Conservation (phyloP, 2,888 invertebrate genomes). For the Aphodius sticticus region DNA sequence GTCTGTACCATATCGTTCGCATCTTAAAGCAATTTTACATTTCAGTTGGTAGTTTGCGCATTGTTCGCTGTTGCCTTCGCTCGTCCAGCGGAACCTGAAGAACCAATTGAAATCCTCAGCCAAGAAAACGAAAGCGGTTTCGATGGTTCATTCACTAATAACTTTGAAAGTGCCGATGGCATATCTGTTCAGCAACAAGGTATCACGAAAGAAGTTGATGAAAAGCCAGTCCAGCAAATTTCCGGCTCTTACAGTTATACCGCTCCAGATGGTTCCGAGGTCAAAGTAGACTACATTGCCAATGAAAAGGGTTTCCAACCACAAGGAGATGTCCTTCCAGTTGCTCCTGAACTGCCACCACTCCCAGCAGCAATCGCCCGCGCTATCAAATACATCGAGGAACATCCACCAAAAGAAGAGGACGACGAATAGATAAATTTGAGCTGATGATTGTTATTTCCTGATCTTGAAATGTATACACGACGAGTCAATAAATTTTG, state of each 20-base stretch:
- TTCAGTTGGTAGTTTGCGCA: conserved; percentile 46
- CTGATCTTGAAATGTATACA: background rate
- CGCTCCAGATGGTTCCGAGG: conserved; percentile 59
- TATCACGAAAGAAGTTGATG: conserved; percentile 47
- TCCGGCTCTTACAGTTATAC: conserved; percentile 62
- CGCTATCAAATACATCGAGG: conserved; percentile 71
- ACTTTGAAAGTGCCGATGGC: conserved; percentile 65
- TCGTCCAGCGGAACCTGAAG: conserved; percentile 42
- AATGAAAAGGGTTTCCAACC: conserved; percentile 76
- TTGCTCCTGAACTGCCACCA: conserved; percentile 69
- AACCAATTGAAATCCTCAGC: conserved; percentile 51
- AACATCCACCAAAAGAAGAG: conserved; percentile 61
- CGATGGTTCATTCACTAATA: conserved; percentile 61
- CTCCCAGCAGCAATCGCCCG: conserved; percentile 73
- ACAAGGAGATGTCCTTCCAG: conserved; percentile 59
- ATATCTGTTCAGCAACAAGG: conserved; percentile 60
- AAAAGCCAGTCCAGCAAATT: conserved; percentile 53
- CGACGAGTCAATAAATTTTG: no score
- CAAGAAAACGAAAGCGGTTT: conserved; percentile 59
- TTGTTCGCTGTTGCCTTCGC: conserved; percentile 47
- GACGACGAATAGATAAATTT: background rate
- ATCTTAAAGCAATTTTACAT: no score
- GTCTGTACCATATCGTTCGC: no score
- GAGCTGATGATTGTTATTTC: background rate
- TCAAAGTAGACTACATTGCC: conserved; percentile 56